phyloP scores from a whole-genome alignment of 2,113 vertebrate genomes.

The Taxidea taxus region DNA sequence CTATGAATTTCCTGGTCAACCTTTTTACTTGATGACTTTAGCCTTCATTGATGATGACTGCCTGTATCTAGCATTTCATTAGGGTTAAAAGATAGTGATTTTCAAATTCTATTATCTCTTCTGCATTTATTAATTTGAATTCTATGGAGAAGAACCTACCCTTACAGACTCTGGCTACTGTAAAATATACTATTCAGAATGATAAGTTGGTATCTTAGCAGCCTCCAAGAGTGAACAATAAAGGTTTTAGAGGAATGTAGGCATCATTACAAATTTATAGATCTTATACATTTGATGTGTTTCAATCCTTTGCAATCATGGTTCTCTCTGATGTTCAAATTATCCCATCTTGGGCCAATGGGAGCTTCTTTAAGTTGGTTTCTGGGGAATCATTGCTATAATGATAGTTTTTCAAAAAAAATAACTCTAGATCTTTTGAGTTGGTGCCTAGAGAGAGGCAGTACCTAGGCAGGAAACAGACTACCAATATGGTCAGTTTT shows the following conservation, averaged over 20 bases:
- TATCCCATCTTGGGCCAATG: neutral
- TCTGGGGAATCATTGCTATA: neutral
- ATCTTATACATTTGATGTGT: neutral
- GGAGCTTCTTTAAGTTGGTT: neutral
- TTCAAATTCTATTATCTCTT: neutral
- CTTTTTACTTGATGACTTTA: neutral
- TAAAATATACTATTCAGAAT: neutral
- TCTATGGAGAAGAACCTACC: neutral
- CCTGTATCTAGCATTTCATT: neutral
- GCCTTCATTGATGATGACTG: neutral
- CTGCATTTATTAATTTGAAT: neutral
- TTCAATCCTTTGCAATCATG: neutral
- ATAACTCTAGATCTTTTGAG: constrained; percentile 17
- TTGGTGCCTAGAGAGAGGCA: neutral
- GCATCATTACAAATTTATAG: neutral
- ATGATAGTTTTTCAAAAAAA: constrained; percentile 14
- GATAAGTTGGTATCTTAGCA: neutral
- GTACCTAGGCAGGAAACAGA: neutral
- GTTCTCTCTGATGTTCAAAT: neutral
- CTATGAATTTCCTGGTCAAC: neutral
- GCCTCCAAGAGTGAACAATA: neutral
- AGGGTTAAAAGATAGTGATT: neutral
- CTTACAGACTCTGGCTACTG: neutral
- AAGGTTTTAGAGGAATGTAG: neutral
- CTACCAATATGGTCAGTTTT: neutral